Conservation (phyloP, 1,140 invertebrate genomes). For the Drosophila arizonae region DNA sequence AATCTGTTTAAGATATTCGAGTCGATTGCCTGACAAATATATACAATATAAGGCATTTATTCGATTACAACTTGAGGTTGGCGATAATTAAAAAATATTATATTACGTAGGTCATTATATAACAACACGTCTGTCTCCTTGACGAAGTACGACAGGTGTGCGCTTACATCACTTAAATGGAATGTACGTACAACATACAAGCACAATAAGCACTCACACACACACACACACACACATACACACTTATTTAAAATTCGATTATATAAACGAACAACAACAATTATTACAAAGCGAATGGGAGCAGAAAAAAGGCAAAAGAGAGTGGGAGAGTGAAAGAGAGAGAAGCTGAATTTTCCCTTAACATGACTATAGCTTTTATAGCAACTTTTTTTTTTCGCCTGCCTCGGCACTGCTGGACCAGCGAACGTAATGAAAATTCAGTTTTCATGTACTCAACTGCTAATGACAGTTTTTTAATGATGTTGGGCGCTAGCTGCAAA, state of each 20-base stretch:
- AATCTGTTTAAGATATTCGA: too few relatives aligned
- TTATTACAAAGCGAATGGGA: slow-evolving; percentile 49
- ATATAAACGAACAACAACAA: slow-evolving; percentile 54
- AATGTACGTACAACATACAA: slow-evolving; percentile 43
- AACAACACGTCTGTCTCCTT: slow-evolving; percentile 19
- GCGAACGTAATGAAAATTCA: slow-evolving; percentile 74
- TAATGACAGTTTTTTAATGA: slow-evolving; percentile 82
- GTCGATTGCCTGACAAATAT: too few relatives aligned
- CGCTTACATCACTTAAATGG: slow-evolving; percentile 52
- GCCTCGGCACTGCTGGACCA: slow-evolving; percentile 38
- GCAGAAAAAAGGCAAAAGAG: slow-evolving; percentile 17
- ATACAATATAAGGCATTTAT: too few relatives aligned
- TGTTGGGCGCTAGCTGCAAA: slow-evolving; percentile 60
- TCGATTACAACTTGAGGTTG: background rate
- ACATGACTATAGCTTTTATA: slow-evolving; percentile 69
- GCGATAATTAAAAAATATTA: background rate
- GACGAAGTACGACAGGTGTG: slow-evolving; percentile 49
- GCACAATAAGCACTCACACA: slow-evolving; percentile 10
- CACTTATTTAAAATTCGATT: slow-evolving; percentile 68
- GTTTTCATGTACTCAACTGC: slow-evolving; percentile 79
- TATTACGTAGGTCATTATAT: too few relatives aligned
- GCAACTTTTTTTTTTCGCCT: slow-evolving; percentile 35
- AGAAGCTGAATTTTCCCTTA: slow-evolving; percentile 13
- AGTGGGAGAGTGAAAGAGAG: too few relatives aligned
- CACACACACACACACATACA: slow-evolving; percentile 16